Base-by-base conservation (phyloP, 2,888 invertebrate genomes). In the Platerodrilus igneus region DNA sequence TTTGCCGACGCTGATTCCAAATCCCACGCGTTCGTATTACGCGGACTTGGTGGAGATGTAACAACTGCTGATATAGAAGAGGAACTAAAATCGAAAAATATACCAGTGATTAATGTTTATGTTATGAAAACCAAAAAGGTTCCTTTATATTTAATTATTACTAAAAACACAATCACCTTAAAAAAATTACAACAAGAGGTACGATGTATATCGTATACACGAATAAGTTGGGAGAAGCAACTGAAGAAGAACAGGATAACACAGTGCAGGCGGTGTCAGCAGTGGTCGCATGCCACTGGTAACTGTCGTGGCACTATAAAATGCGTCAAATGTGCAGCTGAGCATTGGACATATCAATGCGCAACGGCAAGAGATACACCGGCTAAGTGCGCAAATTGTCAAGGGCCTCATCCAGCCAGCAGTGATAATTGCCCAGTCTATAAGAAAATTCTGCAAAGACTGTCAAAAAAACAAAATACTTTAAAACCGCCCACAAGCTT, bases 221-320 rank as follows among this genome's bases (percentile, higher is more conserved):
- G n/a, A n/a, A n/a, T n/a, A n/a, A n/a, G n/a, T 19, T n/a, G n/a
- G n/a, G n/a, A n/a, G n/a, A n/a, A n/a, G n/a, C n/a, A n/a, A n/a
- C n/a, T n/a, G n/a, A n/a, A n/a, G n/a, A n/a, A n/a, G n/a, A 37
- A 33, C 5, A 31, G 29, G 10, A 30, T 49, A 43, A 19, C 29
- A 9, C 48, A 48, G 25, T 51, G 53, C 25, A 40, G 13, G 7
- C 27, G 48, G n/a, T 55, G 55, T 27, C 56, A 56, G 35, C n/a
- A 23, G 18, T 55, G 49, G 16, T 52, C 54, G 1, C 54, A 58
- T 31, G 51, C 56, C 0, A 50, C 48, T 34, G 37, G 36, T 8
- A 55, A 52, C 34, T 51, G 51, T 26, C 41, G 23, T 10, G 17
- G 38, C 30, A 30, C 37, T 6, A 45, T 25, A 10, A 27, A 25